phyloP scores from a whole-genome alignment of 2,113 vertebrate genomes.

The Aptenodytes forsteri region DNA sequence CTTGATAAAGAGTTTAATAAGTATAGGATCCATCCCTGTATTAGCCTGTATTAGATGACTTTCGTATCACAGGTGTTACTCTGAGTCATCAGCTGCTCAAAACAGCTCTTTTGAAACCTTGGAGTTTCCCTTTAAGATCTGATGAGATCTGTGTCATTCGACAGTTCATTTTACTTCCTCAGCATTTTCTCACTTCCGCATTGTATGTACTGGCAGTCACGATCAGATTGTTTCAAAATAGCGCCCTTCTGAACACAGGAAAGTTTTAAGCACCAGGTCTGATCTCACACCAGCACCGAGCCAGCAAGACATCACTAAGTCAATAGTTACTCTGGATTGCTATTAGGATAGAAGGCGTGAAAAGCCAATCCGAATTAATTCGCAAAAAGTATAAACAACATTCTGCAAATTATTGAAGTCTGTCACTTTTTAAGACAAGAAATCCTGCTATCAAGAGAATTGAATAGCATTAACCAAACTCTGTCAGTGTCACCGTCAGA shows the following conservation, averaged over 20 bases:
- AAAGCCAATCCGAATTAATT: not conserved
- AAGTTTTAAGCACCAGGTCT: not conserved
- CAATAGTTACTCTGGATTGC: not conserved
- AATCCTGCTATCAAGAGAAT: not conserved
- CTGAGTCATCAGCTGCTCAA: not conserved
- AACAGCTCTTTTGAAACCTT: constrained; percentile 5
- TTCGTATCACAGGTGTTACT: not conserved
- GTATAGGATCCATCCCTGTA: not conserved
- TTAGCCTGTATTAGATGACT: not conserved
- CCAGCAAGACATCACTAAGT: not conserved
- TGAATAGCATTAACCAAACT: not conserved
- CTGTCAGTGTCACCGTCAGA: not conserved
- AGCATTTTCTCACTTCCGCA: constrained; percentile 70
- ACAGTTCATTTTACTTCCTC: constrained; percentile 66
- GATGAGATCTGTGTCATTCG: constrained; percentile 40
- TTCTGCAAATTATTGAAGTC: not conserved
- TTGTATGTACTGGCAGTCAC: not conserved
- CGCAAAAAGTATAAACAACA: not conserved
- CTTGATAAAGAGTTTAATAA: not conserved
- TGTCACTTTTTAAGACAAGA: not conserved
- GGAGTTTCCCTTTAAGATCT: constrained; percentile 63
- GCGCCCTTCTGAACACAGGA: not conserved
- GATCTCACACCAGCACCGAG: not conserved
- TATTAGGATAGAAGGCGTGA: not conserved
- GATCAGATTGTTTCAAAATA: constrained; percentile 6